Percentiles rank a stretch among this genome's conserved stretches.
Conservation (phyloP, 2,113 vertebrate genomes). For the Genyomyrus donnyi region DNA sequence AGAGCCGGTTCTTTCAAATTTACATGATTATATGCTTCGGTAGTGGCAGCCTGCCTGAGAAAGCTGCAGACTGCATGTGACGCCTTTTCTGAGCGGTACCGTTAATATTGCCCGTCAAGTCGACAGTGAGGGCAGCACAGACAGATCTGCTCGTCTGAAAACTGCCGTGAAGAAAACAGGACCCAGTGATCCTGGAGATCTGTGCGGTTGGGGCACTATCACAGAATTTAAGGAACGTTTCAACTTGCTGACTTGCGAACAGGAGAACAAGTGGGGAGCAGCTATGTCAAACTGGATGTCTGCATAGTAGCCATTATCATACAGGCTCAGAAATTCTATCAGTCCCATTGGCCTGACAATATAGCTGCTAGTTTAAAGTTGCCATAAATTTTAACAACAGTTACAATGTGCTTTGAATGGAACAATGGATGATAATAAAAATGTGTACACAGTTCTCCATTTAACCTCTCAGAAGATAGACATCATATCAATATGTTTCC, state of each 20-base stretch:
- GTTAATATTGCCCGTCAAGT: conserved; percentile 12
- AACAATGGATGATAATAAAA: conserved; percentile 16
- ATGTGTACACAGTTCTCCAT: neutral
- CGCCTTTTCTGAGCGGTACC: conserved; percentile 26
- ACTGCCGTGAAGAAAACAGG: neutral
- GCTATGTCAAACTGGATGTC: neutral
- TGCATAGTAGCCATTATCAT: conserved; percentile 9
- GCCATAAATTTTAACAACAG: conserved; percentile 27
- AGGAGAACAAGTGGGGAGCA: neutral
- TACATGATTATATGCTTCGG: conserved; percentile 29
- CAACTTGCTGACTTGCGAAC: neutral
- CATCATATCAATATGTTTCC: conserved; percentile 2
- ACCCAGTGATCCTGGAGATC: neutral
- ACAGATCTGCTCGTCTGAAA: neutral
- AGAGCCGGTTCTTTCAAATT: neutral
- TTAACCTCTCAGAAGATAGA: conserved; percentile 15
- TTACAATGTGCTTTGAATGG: conserved; percentile 26
- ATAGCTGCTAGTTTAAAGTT: neutral
- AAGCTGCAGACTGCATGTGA: conserved; percentile 17
- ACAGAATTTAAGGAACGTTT: neutral
- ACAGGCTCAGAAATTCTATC: conserved; percentile 26
- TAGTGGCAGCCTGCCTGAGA: neutral
- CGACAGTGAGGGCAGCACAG: neutral
- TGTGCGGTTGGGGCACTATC: neutral
- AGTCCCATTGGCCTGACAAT: neutral